These are phyloP conservation scores for Itoplectis maculator DNA, from an alignment of 2,888 invertebrate species.

Conservation along the genomic window DNA sequence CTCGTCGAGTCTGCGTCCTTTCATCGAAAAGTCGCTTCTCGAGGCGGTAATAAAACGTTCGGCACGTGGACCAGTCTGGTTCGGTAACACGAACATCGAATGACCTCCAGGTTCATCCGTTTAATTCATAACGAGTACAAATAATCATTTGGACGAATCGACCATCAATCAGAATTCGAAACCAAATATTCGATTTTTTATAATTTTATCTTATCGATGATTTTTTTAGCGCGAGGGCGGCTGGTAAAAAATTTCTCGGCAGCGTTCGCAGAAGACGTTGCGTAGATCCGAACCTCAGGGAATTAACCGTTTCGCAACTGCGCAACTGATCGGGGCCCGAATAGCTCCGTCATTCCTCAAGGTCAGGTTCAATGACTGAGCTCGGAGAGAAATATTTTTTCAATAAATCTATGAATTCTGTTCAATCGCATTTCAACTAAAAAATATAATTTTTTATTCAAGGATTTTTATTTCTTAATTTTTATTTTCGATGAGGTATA, in stretches of 20 bases:
- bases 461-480: no score
- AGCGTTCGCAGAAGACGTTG: constrained; percentile 27
- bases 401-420: not conserved
- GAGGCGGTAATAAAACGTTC: constrained; percentile 17
- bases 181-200: not conserved
- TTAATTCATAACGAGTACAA: constrained; percentile 13
- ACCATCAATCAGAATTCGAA: not conserved
- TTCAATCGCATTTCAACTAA: no score
- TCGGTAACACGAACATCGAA: not conserved
- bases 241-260: not conserved
- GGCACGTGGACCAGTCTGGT: constrained; percentile 29
- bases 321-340: constrained; percentile 27
- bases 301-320: constrained; percentile 37
- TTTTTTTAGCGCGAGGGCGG: constrained; percentile 21
- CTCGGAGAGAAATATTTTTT: not conserved
- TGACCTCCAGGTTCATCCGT: constrained; percentile 19
- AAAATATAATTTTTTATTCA: no score
- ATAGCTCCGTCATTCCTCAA: constrained; percentile 65
- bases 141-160: not conserved
- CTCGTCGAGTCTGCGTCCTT: constrained; percentile 5
- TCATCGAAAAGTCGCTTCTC: constrained; percentile 13
- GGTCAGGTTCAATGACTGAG: constrained; percentile 77
- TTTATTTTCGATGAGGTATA: no score
- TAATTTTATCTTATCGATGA: not conserved
- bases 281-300: constrained; percentile 14